These are phyloP conservation scores for Drosophila nikananu DNA, from an alignment of 1,140 invertebrate species.

Conservation along the genomic window DNA sequence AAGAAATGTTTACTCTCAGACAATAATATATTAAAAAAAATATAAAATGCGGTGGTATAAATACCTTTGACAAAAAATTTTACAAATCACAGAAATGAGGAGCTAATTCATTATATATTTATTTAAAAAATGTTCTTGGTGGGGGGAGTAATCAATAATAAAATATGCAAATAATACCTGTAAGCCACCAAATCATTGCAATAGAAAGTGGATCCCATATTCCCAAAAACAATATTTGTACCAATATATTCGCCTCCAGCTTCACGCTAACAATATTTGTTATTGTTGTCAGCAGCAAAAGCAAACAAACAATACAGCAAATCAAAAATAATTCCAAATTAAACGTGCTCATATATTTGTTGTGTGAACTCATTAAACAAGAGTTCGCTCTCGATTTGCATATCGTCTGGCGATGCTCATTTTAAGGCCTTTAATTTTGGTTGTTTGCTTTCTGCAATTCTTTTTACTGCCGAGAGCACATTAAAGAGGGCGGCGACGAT, in stretches of 20 bases:
- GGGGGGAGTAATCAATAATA: neutral
- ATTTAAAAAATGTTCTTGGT: neutral
- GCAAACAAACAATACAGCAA: constrained; percentile 23
- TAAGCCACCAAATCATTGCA: neutral
- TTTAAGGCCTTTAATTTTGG: constrained; percentile 34
- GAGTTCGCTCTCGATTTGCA: constrained; percentile 49
- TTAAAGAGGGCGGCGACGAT: constrained; percentile 22
- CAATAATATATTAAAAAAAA: neutral
- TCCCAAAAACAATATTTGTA: constrained; percentile 3
- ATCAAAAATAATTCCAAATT: constrained; percentile 47
- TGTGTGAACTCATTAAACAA: constrained; percentile 55
- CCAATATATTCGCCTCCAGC: neutral
- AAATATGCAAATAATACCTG: neutral
- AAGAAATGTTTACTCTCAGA: neutral
- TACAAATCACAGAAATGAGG: neutral
- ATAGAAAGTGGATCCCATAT: constrained; percentile 16
- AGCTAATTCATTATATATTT: neutral
- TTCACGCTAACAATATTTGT: neutral
- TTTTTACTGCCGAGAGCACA: constrained; percentile 24
- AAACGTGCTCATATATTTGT: constrained; percentile 17
- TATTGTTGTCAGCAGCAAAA: constrained; percentile 6
- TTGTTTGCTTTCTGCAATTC: constrained; percentile 15
- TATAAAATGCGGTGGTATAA: too few species aligned
- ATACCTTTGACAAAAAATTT: neutral
- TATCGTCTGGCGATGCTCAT: constrained; percentile 37